These are phyloP conservation scores for Mesitornis unicolor DNA, from an alignment of 2,113 vertebrate genomes.

Conservation along the genomic window DNA sequence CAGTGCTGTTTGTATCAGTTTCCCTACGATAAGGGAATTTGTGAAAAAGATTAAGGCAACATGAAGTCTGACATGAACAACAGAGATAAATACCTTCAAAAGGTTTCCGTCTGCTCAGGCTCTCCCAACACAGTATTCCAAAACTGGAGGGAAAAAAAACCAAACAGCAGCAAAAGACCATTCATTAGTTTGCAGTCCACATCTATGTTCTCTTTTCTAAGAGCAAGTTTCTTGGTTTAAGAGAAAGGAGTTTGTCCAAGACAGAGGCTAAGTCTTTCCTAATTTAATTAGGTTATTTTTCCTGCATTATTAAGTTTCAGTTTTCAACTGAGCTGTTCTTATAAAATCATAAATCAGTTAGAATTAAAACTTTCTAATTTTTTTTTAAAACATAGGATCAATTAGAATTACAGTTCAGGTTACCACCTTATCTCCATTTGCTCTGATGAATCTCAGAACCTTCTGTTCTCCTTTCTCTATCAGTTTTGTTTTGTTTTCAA, in stretches of 20 bases:
- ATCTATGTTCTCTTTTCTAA: neutral
- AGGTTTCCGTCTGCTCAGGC: conserved; percentile 51
- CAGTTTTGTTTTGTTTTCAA: neutral
- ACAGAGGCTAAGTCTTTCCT: neutral
- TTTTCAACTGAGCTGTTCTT: neutral
- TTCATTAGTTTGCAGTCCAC: neutral
- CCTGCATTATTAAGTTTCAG: neutral
- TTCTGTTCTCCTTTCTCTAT: neutral
- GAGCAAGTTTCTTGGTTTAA: neutral
- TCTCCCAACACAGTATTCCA: conserved; percentile 65
- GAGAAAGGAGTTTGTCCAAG: neutral
- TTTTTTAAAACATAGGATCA: neutral
- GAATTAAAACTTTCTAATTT: neutral
- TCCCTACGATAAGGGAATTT: neutral
- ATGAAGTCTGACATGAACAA: neutral
- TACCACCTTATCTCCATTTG: neutral
- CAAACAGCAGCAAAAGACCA: neutral
- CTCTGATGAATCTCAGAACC: neutral
- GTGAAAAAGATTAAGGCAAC: neutral
- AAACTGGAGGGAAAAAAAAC: conserved; percentile 22
- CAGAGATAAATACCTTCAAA: conserved; percentile 56
- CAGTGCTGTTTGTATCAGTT: neutral
- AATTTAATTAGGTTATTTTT: neutral
- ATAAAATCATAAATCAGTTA: neutral
- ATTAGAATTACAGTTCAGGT: neutral